phyloP scores from a whole-genome alignment of 2,888 invertebrate genomes.

The Drosophila melanocephala region DNA sequence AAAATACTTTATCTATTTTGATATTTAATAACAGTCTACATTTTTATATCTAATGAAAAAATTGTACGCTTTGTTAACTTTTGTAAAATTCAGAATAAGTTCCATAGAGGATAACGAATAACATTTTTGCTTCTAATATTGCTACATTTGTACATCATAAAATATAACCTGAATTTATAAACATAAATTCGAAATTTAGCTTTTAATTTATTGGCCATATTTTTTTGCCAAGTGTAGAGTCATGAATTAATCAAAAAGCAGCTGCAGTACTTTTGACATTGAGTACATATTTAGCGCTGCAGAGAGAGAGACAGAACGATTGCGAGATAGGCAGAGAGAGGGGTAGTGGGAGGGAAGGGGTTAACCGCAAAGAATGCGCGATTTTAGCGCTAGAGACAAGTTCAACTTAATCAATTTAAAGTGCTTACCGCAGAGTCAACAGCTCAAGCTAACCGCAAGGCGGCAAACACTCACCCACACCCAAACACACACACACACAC shows the following conservation, averaged over 20 bases:
- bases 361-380: constrained; percentile 21
- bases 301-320: background rate
- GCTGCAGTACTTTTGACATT: constrained; percentile 58
- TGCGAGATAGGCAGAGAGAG: background rate
- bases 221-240: constrained; percentile 13
- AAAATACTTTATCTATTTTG: background rate
- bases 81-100: background rate
- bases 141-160: background rate
- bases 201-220: background rate
- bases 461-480: constrained; percentile 44
- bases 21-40: background rate
- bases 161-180: background rate
- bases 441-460: constrained; percentile 78
- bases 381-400: constrained; percentile 69
- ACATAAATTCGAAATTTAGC: background rate
- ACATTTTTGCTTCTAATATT: background rate
- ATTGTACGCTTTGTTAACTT: background rate
- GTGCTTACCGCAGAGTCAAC: constrained; percentile 77
- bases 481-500: background rate
- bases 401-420: constrained; percentile 81
- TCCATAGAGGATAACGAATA: background rate
- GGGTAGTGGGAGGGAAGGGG: background rate
- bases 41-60: background rate
- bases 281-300: constrained; percentile 47
- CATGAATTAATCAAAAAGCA: constrained; percentile 73